Evolutionary conservation across 2,888 invertebrate genomes (phyloP).

Genomic region (Phengaris arion): DNA sequence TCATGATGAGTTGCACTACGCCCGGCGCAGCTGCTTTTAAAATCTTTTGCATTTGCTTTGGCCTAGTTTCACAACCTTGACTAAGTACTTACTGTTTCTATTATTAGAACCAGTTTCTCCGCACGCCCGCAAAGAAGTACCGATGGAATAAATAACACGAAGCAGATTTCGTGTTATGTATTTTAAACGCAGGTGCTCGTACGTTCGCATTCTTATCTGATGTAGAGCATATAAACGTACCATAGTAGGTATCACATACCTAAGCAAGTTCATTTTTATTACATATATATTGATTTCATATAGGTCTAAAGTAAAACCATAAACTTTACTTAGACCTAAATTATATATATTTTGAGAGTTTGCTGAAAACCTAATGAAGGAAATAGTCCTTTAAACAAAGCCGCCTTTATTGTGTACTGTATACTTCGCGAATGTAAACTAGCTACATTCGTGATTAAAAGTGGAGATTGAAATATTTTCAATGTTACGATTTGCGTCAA

Average conservation of each 20-base stretch:
- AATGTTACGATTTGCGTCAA: slow-evolving; percentile 26
- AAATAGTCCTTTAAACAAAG: background rate
- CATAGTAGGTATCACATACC: background rate
- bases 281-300: background rate
- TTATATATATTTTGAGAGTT: background rate
- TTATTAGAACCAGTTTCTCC: slow-evolving; percentile 62
- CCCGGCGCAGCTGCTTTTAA: slow-evolving; percentile 42
- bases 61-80: slow-evolving; percentile 72
- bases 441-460: background rate
- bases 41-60: slow-evolving; percentile 54
- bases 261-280: background rate
- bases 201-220: slow-evolving; percentile 4
- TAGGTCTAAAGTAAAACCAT: background rate
- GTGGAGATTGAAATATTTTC: background rate
- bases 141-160: slow-evolving; percentile 48
- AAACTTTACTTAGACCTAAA: background rate
- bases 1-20: slow-evolving; percentile 32
- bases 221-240: background rate
- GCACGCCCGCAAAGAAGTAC: slow-evolving; percentile 49
- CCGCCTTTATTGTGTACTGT: background rate
- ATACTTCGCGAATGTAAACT: background rate
- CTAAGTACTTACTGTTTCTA: slow-evolving; percentile 61
- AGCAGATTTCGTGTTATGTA: slow-evolving; percentile 29
- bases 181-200: slow-evolving; percentile 26
- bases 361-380: background rate